Conservation (phyloP, 1,140 invertebrate species). For the Pseudoatta argentina region DNA sequence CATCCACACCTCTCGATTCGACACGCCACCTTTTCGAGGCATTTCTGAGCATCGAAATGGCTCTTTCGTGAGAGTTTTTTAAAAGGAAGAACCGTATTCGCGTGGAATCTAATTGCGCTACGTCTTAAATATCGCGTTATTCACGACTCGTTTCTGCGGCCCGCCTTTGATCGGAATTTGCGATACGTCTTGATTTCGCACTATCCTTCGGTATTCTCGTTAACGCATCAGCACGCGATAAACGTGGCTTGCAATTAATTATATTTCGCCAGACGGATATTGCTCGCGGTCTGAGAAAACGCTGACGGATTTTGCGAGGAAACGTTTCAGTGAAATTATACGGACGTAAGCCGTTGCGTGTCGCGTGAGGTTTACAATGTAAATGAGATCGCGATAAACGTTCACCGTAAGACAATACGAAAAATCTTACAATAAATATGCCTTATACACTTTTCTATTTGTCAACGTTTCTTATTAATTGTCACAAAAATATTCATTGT, state of each 20-base stretch:
- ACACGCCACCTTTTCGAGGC: constrained; percentile 65
- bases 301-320: neutral
- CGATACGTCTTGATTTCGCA: constrained; percentile 26
- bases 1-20: constrained; percentile 30
- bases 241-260: constrained; percentile 31
- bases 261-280: constrained; percentile 26
- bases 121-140: neutral
- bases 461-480: neutral
- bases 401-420: neutral
- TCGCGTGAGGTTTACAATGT: constrained; percentile 10
- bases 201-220: neutral
- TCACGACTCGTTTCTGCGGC: neutral
- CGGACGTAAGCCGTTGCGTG: constrained; percentile 1
- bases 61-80: constrained; percentile 7
- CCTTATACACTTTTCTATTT: neutral
- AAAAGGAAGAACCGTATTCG: neutral
- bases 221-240: constrained; percentile 11
- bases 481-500: too few species aligned
- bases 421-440: neutral
- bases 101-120: constrained; percentile 12
- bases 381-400: neutral
- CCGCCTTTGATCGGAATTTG: neutral
- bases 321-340: neutral
- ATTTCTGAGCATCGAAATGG: constrained; percentile 43
- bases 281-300: neutral